phyloP scores from a whole-genome alignment of 2,113 vertebrate species.

The Phyllostomus hastatus region DNA sequence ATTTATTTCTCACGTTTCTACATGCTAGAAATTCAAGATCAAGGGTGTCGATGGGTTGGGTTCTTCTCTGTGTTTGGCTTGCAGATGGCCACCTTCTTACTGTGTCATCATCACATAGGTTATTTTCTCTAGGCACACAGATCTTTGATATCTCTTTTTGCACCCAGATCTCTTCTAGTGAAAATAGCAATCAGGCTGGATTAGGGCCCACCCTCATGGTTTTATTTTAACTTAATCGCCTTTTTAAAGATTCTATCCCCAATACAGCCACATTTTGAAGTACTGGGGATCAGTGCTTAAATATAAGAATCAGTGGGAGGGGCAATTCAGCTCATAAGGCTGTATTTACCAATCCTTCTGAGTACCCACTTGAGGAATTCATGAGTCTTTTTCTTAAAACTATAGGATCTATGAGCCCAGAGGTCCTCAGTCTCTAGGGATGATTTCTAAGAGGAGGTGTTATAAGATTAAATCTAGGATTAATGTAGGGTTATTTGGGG shows the following conservation, averaged over 20 bases:
- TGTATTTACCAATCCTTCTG: neutral
- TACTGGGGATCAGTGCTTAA: neutral
- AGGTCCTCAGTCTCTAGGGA: neutral
- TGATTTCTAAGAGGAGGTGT: neutral
- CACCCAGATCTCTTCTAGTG: neutral
- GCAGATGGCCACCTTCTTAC: neutral
- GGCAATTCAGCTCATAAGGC: neutral
- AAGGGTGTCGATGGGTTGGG: neutral
- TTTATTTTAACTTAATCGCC: neutral
- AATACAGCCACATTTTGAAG: neutral
- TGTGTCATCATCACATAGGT: neutral
- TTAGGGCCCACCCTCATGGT: no score
- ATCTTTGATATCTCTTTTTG: neutral
- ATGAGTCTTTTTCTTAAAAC: neutral
- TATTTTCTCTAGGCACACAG: neutral
- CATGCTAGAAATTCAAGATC: no score
- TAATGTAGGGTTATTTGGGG: neutral
- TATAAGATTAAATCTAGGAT: neutral
- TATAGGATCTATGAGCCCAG: neutral
- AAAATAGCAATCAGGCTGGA: neutral
- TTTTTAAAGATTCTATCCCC: neutral
- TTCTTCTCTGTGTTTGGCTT: neutral
- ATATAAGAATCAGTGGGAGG: neutral
- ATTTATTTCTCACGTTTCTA: no score
- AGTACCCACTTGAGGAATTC: neutral